Evolutionary conservation across 2,888 invertebrate species (phyloP).

Genomic region (Dichetophora obliterata): DNA sequence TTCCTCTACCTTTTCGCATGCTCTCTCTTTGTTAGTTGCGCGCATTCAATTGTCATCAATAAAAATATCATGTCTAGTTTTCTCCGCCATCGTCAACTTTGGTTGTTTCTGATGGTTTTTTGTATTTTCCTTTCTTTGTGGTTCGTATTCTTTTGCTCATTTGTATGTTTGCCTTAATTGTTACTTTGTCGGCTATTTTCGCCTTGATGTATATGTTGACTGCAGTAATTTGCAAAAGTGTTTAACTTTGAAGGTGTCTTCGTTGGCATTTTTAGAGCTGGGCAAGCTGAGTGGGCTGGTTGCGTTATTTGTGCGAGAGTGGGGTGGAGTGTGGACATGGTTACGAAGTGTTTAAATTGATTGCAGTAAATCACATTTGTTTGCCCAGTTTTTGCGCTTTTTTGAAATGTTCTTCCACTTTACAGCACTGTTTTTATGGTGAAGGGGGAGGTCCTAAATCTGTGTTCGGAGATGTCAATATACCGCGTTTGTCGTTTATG

Average conservation of each 20-base stretch:
- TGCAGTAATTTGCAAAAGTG: conserved; percentile 61
- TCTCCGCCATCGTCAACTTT: not conserved
- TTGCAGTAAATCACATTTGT: conserved; percentile 65
- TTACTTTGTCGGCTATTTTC: conserved; percentile 60
- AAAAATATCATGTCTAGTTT: conserved; percentile 65
- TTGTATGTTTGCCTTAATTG: conserved; percentile 38
- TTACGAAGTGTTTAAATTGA: conserved; percentile 62
- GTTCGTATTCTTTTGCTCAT: conserved; percentile 24
- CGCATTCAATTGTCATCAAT: conserved; percentile 69
- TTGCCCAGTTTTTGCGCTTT: conserved; percentile 43
- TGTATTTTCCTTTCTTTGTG: conserved; percentile 26
- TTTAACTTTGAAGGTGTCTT: conserved; percentile 60
- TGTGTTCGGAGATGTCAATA: not conserved
- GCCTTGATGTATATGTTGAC: conserved; percentile 66
- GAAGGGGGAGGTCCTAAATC: not conserved
- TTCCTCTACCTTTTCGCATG: conserved; percentile 29
- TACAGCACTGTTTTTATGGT: conserved; percentile 18
- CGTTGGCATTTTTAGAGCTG: conserved; percentile 26
- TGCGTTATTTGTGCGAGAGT: not conserved
- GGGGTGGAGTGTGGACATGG: conserved; percentile 13
- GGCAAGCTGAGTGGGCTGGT: not conserved
- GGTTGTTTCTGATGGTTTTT: not conserved
- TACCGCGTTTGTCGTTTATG: not conserved
- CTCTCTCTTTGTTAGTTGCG: conserved; percentile 51
- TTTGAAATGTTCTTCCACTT: conserved; percentile 24